Evolutionary conservation across 1,140 invertebrate species (phyloP).

Genomic region (Arion vulgaris): DNA sequence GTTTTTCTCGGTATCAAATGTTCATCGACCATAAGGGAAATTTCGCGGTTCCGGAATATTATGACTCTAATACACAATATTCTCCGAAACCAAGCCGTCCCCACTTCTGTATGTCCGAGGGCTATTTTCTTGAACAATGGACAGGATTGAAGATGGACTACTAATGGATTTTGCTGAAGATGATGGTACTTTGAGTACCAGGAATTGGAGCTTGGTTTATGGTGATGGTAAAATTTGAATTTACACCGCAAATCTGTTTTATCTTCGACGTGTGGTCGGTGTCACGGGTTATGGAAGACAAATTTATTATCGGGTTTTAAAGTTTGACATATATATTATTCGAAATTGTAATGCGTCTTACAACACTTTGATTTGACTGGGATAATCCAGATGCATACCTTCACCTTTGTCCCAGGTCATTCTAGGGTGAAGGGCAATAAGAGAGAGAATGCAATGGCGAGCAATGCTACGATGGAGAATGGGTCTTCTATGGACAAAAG

Average conservation of each 20-base stretch:
- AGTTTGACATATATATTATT: neutral
- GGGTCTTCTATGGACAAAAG: too few relatives aligned
- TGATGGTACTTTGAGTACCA: neutral
- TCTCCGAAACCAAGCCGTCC: neutral
- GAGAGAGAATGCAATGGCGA: too few relatives aligned
- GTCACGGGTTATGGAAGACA: too few relatives aligned
- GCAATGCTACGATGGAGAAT: too few relatives aligned
- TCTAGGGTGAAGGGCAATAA: too few relatives aligned
- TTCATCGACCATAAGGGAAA: constrained; percentile 27
- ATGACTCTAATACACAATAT: constrained; percentile 24
- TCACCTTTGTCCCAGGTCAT: too few relatives aligned
- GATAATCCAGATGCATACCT: too few relatives aligned
- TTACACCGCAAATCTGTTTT: too few relatives aligned
- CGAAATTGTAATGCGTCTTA: neutral
- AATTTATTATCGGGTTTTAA: too few relatives aligned
- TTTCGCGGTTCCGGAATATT: constrained; percentile 3
- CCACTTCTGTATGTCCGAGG: constrained; percentile 4
- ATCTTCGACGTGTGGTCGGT: too few relatives aligned
- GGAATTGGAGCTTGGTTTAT: neutral
- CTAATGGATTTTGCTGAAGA: neutral
- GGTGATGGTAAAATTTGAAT: too few relatives aligned
- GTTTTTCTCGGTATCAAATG: constrained; percentile 13
- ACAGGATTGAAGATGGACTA: neutral
- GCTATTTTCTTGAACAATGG: constrained; percentile 14
- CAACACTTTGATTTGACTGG: neutral